phyloP scores from a whole-genome alignment of 2,888 invertebrate species.

The Sminthurinus aureus region DNA sequence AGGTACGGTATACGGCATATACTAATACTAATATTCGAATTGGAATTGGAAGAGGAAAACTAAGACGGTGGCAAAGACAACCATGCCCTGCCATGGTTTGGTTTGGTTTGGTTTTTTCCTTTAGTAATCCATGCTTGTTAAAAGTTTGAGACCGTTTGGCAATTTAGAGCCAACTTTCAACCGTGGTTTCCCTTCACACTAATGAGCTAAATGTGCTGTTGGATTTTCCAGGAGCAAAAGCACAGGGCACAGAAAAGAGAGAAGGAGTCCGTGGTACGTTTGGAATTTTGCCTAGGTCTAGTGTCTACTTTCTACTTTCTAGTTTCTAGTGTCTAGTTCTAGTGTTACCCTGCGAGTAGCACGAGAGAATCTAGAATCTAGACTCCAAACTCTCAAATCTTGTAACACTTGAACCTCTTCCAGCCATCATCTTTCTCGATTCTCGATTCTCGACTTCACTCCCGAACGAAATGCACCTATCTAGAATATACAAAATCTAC shows the following conservation, averaged over 20 bases:
- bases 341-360: background rate
- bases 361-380: background rate
- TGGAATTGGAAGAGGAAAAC: background rate
- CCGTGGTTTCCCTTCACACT: constrained; percentile 40
- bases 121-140: constrained; percentile 43
- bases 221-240: constrained; percentile 24
- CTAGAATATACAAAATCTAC: too few relatives aligned
- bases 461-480: too few relatives aligned
- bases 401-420: background rate
- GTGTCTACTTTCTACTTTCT: too few relatives aligned
- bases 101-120: constrained; percentile 1
- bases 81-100: background rate
- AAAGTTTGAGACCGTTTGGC: constrained; percentile 46
- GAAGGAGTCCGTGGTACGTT: too few relatives aligned
- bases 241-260: background rate
- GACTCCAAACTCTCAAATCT: too few relatives aligned
- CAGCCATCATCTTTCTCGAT: background rate
- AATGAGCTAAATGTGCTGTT: constrained; percentile 42
- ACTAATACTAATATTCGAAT: background rate
- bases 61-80: background rate
- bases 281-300: too few relatives aligned
- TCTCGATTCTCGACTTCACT: too few relatives aligned
- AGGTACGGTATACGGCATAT: background rate
- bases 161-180: constrained; percentile 43
- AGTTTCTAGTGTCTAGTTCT: too few relatives aligned